Evolutionary conservation across 2,113 vertebrate genomes (phyloP).

Genomic region (Triplophysa tibetana): DNA sequence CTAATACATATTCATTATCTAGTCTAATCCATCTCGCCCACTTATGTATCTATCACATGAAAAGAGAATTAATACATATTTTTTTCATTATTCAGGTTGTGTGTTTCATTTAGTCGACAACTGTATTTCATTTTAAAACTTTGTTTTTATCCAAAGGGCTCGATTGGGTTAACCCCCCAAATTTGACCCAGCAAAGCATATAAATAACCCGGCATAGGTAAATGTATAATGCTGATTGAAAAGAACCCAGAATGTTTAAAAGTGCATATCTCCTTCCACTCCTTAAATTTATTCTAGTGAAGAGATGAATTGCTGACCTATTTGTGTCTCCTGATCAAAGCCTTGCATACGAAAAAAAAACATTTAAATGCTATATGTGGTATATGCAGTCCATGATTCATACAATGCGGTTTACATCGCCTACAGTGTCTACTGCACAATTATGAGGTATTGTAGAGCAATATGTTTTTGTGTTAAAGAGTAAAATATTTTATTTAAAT

Average conservation of each 20-base stretch:
- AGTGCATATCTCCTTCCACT: not conserved
- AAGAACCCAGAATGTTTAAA: not conserved
- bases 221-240: no score
- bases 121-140: slow-evolving; percentile 3
- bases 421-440: not conserved
- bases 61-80: not conserved
- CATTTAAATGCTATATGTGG: slow-evolving; percentile 11
- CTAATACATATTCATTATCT: slow-evolving; percentile 19
- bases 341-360: not conserved
- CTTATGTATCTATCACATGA: not conserved
- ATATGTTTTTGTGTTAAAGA: no score
- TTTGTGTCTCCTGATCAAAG: slow-evolving; percentile 39
- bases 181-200: no score
- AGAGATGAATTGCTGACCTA: slow-evolving; percentile 36
- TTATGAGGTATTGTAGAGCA: not conserved
- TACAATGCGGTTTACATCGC: not conserved
- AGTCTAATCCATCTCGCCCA: not conserved
- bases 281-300: slow-evolving; percentile 9
- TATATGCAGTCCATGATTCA: not conserved
- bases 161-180: no score
- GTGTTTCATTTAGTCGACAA: not conserved
- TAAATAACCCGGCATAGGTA: no score
- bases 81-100: not conserved
- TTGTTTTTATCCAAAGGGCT: no score
- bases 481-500: not conserved